phyloP scores from a whole-genome alignment of 2,888 invertebrate genomes.

The Amphiduros pacificus region DNA sequence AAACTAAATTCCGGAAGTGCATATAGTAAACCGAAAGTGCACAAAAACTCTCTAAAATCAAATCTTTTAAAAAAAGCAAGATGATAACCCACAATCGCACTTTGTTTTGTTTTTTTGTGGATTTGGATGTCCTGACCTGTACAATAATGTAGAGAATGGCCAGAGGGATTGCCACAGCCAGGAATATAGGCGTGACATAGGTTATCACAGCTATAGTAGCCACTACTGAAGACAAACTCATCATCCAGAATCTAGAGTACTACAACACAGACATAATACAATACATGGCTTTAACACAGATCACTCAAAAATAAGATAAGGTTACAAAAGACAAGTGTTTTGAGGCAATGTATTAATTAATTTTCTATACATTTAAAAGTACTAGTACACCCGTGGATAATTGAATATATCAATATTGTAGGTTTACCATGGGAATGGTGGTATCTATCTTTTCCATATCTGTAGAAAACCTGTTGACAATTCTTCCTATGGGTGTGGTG shows the following conservation, averaged over 20 bases:
- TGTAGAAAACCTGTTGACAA: constrained; percentile 26
- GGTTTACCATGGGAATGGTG: constrained; percentile 16
- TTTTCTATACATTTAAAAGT: too few relatives aligned
- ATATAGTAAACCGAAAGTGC: too few relatives aligned
- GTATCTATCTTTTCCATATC: constrained; percentile 32
- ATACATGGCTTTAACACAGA: too few relatives aligned
- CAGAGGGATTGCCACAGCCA: constrained; percentile 37
- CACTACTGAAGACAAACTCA: constrained; percentile 29
- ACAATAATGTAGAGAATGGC: constrained; percentile 37
- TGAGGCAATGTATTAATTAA: too few relatives aligned
- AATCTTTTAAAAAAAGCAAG: not conserved
- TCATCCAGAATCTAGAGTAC: constrained; percentile 30
- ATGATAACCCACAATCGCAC: not conserved
- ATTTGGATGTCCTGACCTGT: constrained; percentile 27
- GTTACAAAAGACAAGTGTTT: too few relatives aligned
- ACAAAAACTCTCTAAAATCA: too few relatives aligned
- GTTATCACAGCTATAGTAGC: constrained; percentile 37
- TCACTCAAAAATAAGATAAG: too few relatives aligned
- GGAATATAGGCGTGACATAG: constrained; percentile 42
- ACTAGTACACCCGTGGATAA: too few relatives aligned
- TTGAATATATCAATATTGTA: constrained; percentile 7
- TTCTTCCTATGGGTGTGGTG: constrained; percentile 20
- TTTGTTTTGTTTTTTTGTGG: too few relatives aligned
- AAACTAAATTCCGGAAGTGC: too few relatives aligned
- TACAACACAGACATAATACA: too few relatives aligned